Base-by-base conservation (phyloP, 2,797 vertebrate species). In the Chaetophractus vellerosus region DNA sequence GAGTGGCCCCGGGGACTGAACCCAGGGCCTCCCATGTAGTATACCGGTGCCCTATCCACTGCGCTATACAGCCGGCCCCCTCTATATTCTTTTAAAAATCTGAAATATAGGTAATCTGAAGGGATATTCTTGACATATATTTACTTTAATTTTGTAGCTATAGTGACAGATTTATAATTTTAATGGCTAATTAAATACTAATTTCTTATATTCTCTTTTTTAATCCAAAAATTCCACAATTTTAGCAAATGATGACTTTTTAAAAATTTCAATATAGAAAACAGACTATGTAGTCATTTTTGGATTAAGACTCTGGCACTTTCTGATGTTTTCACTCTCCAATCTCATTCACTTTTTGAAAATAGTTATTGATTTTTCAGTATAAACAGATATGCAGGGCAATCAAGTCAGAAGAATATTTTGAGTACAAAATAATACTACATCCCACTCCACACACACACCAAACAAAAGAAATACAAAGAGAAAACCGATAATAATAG, bases 361-460 rank as follows among this genome's bases (percentile, higher is more conserved):
- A 96, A 89, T 94, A 80, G 89, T 80, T 96, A 52, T 61, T 96
- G 89, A 95, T 82, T 90, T 5, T 55, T 75, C 33, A 21, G 59
- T 57, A 88, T 61, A 96, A 96, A 95, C 4, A 36, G 3, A 88
- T 69, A 76, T 33, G 33, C 23, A 88, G n/a, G 50, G 9, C 24
- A 94, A 33, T 64, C 86, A 92, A 96, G 48, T 74, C 57, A 84
- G 21, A 72, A 69, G 57, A 91, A 80, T 90, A 36, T 93, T 94
- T 94, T 96, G 5, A 52, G 38, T 74, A 71, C 21, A 15, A 87
- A 92, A 68, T 4, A 96, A 31, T 21, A 79, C 26, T 9, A 48
- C 14, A 57, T 63, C 23, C 8, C 38, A 45, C 26, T 45, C 18
- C 19, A 19, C 6, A 84, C 52, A 19, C 18, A 23, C 5, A 82